phyloP scores from a whole-genome alignment of 2,797 vertebrate species.

The Tokudaia tokunoshimensis region DNA sequence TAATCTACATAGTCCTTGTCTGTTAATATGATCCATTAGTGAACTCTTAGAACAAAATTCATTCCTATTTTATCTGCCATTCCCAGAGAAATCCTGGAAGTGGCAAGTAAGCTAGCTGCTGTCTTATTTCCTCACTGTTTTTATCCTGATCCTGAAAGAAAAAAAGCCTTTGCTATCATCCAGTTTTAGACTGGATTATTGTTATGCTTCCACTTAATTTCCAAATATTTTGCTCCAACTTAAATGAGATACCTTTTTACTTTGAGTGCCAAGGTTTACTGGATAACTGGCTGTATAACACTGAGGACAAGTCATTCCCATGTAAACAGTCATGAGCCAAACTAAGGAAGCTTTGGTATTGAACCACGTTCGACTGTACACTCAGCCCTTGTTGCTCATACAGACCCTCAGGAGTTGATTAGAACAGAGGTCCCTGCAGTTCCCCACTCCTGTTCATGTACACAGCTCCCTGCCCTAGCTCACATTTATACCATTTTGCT shows the following conservation, averaged over 20 bases:
- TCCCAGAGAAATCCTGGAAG: constrained; percentile 60
- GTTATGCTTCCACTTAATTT: constrained; percentile 59
- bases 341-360: constrained; percentile 2
- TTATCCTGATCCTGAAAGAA: constrained; percentile 42
- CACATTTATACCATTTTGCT: constrained; percentile 29
- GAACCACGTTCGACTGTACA: constrained; percentile 10
- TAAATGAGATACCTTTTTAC: constrained; percentile 60
- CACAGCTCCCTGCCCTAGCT: constrained; percentile 52
- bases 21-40: constrained; percentile 52
- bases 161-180: constrained; percentile 45
- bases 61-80: constrained; percentile 73
- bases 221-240: constrained; percentile 48
- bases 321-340: constrained; percentile 59
- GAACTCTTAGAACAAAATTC: constrained; percentile 39
- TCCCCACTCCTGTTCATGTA: background rate
- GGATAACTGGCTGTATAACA: constrained; percentile 39
- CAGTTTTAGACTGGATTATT: constrained; percentile 66
- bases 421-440: background rate
- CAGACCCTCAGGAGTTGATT: constrained; percentile 2
- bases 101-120: constrained; percentile 58
- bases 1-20: constrained; percentile 54
- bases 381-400: background rate
- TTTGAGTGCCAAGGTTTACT: constrained; percentile 73
- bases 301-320: constrained; percentile 34
- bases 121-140: constrained; percentile 33